Evolutionary conservation across 2,113 vertebrate species (phyloP).

Genomic region (Plotosus lineatus): DNA sequence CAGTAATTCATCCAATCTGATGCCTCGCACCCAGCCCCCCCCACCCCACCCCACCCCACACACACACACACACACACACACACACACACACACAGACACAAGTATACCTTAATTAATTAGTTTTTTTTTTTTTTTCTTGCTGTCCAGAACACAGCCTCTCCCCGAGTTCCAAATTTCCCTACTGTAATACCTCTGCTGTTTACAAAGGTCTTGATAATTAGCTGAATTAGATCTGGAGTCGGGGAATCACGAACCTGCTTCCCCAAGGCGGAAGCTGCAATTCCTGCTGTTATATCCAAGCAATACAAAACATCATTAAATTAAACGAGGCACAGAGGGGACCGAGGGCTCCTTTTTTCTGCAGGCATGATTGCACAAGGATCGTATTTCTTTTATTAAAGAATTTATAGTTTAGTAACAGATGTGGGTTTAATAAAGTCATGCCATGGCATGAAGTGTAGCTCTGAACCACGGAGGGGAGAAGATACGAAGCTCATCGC

Average conservation of each 20-base stretch:
- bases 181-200: not conserved
- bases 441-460: not conserved
- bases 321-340: not conserved
- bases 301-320: constrained; percentile 2
- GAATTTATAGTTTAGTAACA: not conserved
- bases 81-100: no score
- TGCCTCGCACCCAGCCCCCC: no score
- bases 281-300: not conserved
- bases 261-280: not conserved
- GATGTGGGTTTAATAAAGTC: not conserved
- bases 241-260: not conserved
- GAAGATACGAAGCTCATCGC: not conserved
- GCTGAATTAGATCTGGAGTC: not conserved
- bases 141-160: not conserved
- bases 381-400: not conserved
- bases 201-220: constrained; percentile 10
- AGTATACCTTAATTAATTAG: constrained; percentile 5
- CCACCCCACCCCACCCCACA: no score
- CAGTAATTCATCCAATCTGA: not conserved
- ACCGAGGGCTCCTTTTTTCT: not conserved
- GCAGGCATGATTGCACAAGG: not conserved
- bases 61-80: no score
- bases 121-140: no score
- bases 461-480: not conserved
- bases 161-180: not conserved